Evolutionary conservation across 2,888 invertebrate species (phyloP), one percentile per base, ranked within the genome.

Genomic region (Drosophila neonasuta): DNA sequence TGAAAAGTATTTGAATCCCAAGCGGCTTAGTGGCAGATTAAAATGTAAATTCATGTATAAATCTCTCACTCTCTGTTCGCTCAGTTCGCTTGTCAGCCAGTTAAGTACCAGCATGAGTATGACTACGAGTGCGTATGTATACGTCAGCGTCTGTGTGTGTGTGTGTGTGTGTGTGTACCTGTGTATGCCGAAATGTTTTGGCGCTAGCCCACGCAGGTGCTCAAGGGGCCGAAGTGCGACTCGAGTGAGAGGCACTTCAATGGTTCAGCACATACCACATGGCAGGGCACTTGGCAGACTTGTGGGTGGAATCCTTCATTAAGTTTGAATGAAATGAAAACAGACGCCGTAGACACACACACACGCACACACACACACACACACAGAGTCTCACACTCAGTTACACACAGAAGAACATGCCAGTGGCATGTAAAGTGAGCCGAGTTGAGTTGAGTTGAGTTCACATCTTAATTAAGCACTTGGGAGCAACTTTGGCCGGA

Each of bases 321-420:
- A 88, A 86, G 64, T 83, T 88, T 87, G 86, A 84, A 87, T 87
- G 79, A 84, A 86, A 78, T 77, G 59, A 77, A 87, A 80, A 68
- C 69, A 77, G 60, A 50, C 62, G 56, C 29, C 42, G 32, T 24
- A 57, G 30, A 63, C 49, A 48, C 24, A 34, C 44, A 45, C 44
- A 20, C 32, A 45, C 44, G 15, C 32, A 46, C 24, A 34, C 44
- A 36, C 42, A 20, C 32, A 46, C 32, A 61, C 24, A 58, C 45
- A 42, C 36, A 58, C 48, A 10, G 9, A 9, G 11, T n/a, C 11
- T 36, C 42, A 56, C 32, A 54, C 32, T 13, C 36, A 34, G 20
- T 41, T 39, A 49, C 36, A 50, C 50, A 52, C 39, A 20, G 24
- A 24, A 24, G 24, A 24, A 41, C 15, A 57, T 34, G 61, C 42